A percentile compares a stretch with the other conserved stretches of the same genome.
Evolutionary conservation across 2,888 invertebrate genomes (phyloP).

Genomic region (Lamellibrachia satsuma): DNA sequence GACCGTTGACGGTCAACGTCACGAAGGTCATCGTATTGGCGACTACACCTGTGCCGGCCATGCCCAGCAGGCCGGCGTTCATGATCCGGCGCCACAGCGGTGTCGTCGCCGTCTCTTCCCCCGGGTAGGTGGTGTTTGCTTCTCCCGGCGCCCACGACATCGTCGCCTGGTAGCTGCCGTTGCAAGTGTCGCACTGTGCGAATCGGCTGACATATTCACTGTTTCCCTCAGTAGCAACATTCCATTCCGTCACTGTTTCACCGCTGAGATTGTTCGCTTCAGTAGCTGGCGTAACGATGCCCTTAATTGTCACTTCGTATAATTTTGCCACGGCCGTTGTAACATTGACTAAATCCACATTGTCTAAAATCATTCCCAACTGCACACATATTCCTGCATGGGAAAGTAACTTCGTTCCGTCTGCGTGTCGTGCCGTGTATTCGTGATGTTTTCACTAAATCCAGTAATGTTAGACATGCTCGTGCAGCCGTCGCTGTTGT

Average conservation of each 20-base stretch:
- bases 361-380: background rate
- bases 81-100: background rate
- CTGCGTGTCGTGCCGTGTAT: background rate
- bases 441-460: background rate
- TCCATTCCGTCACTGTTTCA: background rate
- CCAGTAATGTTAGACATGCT: background rate
- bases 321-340: background rate
- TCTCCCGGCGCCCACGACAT: background rate
- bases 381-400: background rate
- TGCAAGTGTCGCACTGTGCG: background rate
- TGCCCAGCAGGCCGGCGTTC: background rate
- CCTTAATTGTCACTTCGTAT: background rate
- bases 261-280: background rate
- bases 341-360: background rate
- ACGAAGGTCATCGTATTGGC: constrained; percentile 7
- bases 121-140: background rate
- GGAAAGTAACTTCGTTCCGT: background rate
- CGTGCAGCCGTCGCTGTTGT: background rate
- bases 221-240: background rate
- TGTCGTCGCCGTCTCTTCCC: background rate
- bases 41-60: background rate
- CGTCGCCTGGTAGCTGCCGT: background rate
- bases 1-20: background rate
- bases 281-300: background rate
- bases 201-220: background rate